Conservation (phyloP, 1,140 invertebrate species). For the Polyergus mexicanus region DNA sequence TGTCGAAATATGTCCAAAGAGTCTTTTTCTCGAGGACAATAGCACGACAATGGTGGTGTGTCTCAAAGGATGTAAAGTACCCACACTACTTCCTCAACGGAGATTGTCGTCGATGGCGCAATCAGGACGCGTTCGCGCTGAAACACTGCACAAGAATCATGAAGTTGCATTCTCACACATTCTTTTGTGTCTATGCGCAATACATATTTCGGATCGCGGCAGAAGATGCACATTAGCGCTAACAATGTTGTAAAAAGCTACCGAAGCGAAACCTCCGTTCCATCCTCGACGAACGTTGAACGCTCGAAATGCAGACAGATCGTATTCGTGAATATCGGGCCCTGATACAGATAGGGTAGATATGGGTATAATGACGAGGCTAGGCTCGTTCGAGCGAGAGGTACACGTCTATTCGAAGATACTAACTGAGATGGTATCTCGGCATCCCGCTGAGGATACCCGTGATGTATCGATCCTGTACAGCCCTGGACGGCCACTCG, state of each 20-base stretch:
- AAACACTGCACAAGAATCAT: constrained; percentile 19
- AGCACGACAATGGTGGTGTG: constrained; percentile 35
- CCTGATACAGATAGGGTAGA: constrained; percentile 79
- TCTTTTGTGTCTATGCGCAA: neutral
- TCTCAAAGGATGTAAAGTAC: constrained; percentile 58
- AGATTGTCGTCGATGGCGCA: constrained; percentile 59
- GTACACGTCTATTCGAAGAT: constrained; percentile 79
- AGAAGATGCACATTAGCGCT: constrained; percentile 29
- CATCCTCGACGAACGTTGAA: neutral
- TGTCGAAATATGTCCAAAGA: constrained; percentile 46
- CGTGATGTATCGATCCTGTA: constrained; percentile 85
- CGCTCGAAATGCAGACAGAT: constrained; percentile 54
- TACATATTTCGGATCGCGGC: constrained; percentile 9
- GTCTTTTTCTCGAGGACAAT: constrained; percentile 54
- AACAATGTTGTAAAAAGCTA: constrained; percentile 57
- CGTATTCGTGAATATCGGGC: constrained; percentile 74
- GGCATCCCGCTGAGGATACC: constrained; percentile 77
- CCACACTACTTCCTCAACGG: constrained; percentile 38
- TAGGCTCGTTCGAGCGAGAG: constrained; percentile 64
- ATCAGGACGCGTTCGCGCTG: constrained; percentile 27
- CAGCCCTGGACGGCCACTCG: constrained; percentile 76
- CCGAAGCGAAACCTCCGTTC: constrained; percentile 33
- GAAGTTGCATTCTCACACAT: neutral
- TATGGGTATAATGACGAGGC: constrained; percentile 80
- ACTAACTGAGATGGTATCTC: constrained; percentile 82